Percentiles rank a stretch among this genome's conserved stretches.
These are phyloP conservation scores for Diorhabda carinulata DNA, from an alignment of 1,140 invertebrate genomes.

Conservation along the genomic window DNA sequence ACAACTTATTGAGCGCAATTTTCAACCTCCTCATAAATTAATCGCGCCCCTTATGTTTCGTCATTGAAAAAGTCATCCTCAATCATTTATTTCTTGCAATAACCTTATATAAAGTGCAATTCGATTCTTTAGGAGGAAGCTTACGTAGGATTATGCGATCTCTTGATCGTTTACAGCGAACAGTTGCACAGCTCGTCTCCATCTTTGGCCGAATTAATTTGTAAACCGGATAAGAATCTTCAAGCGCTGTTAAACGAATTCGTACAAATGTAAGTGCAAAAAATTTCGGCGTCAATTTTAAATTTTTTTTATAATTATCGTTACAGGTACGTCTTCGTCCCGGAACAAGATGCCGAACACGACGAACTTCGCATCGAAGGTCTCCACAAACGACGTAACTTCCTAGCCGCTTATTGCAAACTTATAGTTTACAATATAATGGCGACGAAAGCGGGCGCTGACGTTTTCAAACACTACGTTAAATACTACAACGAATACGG, in stretches of 20 bases:
- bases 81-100: not conserved
- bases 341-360: slow-evolving; percentile 51
- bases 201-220: slow-evolving; percentile 70
- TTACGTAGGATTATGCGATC: slow-evolving; percentile 91
- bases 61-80: too few species aligned
- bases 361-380: slow-evolving; percentile 96
- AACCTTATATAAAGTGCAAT: not conserved
- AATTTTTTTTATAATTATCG: not conserved
- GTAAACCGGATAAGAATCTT: slow-evolving; percentile 75
- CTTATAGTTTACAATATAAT: slow-evolving; percentile 96
- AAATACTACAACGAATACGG: slow-evolving; percentile 99
- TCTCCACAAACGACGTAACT: slow-evolving; percentile 92
- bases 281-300: not conserved
- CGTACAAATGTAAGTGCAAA: slow-evolving; percentile 77
- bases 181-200: slow-evolving; percentile 62
- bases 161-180: slow-evolving; percentile 91
- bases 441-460: slow-evolving; percentile 84
- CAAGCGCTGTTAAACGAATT: slow-evolving; percentile 84
- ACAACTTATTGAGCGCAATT: too few species aligned
- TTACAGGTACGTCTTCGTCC: slow-evolving; percentile 72
- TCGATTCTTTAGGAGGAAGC: slow-evolving; percentile 51
- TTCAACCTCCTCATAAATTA: too few species aligned
- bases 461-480: slow-evolving; percentile 97
- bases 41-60: too few species aligned
- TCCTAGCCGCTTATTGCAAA: slow-evolving; percentile 95